These are phyloP conservation scores for Drosophila obscura DNA, from an alignment of 1,140 invertebrate genomes.

Conservation along the genomic window DNA sequence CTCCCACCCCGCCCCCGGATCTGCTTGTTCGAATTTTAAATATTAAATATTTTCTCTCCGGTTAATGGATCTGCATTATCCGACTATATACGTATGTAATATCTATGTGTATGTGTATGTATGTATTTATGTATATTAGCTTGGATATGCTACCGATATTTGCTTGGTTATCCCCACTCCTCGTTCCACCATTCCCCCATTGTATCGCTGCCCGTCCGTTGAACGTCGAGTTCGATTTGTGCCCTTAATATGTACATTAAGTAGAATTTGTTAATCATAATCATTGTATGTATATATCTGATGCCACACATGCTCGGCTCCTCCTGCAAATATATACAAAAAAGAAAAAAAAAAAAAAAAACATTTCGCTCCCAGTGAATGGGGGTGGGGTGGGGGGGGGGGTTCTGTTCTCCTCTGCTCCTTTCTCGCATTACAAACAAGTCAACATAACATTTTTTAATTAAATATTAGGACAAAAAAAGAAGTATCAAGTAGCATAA, in stretches of 20 bases:
- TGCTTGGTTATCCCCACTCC: slow-evolving; percentile 13
- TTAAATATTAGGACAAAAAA: slow-evolving; percentile 67
- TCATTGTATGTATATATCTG: slow-evolving; percentile 20
- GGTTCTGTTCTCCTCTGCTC: slow-evolving; percentile 1
- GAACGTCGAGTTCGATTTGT: slow-evolving; percentile 47
- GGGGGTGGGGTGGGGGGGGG: no score
- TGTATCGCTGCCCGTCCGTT: slow-evolving; percentile 7
- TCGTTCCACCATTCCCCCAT: slow-evolving; percentile 8
- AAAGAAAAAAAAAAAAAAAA: no score
- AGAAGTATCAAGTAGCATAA: slow-evolving; percentile 30
- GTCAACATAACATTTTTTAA: slow-evolving; percentile 78
- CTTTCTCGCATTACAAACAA: slow-evolving; percentile 69
- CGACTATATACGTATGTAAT: no score
- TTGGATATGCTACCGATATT: slow-evolving; percentile 72
- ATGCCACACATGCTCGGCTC: slow-evolving; percentile 3
- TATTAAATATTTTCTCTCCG: neutral
- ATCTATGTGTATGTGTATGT: no score
- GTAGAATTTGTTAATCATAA: slow-evolving; percentile 72
- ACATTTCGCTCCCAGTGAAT: slow-evolving; percentile 15
- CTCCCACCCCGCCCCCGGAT: no score
- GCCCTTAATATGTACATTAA: slow-evolving; percentile 79
- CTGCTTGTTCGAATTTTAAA: no score
- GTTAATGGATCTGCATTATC: no score
- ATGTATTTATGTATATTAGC: slow-evolving; percentile 15
- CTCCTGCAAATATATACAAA: slow-evolving; percentile 35